Percentiles rank a stretch among this genome's conserved stretches.
Conservation (phyloP, 2,113 vertebrate genomes). For the Felis chaus region DNA sequence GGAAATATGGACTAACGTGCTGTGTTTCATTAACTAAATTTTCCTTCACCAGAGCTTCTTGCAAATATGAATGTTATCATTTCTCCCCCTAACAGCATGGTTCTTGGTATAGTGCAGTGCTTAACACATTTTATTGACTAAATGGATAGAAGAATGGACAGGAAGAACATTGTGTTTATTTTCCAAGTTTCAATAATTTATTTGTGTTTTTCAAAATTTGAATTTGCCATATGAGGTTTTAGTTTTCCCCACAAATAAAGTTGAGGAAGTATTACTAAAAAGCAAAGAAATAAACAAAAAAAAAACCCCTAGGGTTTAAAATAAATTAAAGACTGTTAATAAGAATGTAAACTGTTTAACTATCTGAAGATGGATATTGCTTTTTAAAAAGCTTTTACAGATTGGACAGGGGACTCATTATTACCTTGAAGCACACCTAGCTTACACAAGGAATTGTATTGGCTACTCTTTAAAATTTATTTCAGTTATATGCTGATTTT, state of each 20-base stretch:
- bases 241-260: background rate
- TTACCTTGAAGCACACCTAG: background rate
- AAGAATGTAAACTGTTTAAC: background rate
- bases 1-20: background rate
- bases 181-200: constrained; percentile 14
- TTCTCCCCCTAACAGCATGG: background rate
- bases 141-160: background rate
- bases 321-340: constrained; percentile 34
- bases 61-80: background rate
- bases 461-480: background rate
- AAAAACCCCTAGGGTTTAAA: background rate
- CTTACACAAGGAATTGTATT: background rate
- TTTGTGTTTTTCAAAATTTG: background rate
- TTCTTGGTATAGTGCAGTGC: background rate
- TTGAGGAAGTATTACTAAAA: background rate
- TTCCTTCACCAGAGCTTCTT: background rate
- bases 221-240: background rate
- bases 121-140: background rate
- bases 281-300: background rate
- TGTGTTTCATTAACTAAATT: background rate
- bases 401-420: background rate
- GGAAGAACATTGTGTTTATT: background rate
- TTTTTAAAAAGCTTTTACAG: background rate
- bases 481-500: background rate
- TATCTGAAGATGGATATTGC: background rate